A percentile compares a stretch with the other conserved stretches of the same genome.
phyloP scores from a whole-genome alignment of 2,888 invertebrate genomes.

The Lysandra coridon region DNA sequence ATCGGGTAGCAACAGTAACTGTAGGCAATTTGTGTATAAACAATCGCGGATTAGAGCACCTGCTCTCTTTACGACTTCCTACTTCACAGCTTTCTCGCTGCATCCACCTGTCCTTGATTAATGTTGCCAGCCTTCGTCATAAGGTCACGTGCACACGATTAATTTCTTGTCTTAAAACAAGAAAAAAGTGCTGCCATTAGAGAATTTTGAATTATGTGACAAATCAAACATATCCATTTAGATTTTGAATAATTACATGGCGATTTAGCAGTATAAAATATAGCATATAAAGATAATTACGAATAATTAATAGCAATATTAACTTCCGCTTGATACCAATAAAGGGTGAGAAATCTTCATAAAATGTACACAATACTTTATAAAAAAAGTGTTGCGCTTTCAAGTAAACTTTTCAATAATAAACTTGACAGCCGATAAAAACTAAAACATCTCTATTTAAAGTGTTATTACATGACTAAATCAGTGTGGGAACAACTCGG shows the following conservation, averaged over 20 bases:
- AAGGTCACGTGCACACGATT: conserved; percentile 41
- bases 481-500: conserved; percentile 16
- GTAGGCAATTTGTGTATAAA: conserved; percentile 32
- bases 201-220: not conserved
- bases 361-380: not conserved
- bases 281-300: no score
- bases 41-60: conserved; percentile 49
- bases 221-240: no score
- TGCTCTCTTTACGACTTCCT: conserved; percentile 75
- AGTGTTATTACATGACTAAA: conserved; percentile 11
- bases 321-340: not conserved
- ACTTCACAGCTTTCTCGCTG: conserved; percentile 60
- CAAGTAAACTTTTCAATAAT: not conserved
- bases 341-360: not conserved
- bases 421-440: not conserved
- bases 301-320: no score
- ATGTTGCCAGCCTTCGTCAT: conserved; percentile 64
- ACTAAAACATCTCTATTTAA: conserved; percentile 1
- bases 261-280: no score
- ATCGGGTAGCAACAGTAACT: not conserved
- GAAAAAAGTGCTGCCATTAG: not conserved
- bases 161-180: not conserved
- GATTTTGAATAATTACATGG: no score
- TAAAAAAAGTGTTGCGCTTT: not conserved
- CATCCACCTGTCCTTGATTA: conserved; percentile 74